Percentiles rank a stretch among this genome's conserved stretches.
Evolutionary conservation across 1,140 invertebrate species (phyloP).

Genomic region (Zaprionus vittiger): DNA sequence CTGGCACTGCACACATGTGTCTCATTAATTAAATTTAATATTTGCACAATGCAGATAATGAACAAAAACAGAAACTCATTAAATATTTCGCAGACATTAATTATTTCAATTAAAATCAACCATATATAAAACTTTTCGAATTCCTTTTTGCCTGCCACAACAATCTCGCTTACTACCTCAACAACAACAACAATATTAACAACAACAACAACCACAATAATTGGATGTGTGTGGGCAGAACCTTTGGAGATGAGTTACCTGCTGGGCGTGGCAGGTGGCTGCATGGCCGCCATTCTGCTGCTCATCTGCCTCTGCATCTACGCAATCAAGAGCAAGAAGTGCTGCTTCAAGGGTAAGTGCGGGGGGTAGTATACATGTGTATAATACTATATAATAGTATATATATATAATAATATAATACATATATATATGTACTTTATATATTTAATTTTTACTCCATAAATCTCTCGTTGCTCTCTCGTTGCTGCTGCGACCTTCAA

Average conservation of each 20-base stretch:
- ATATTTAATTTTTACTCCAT: neutral
- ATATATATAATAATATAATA: neutral
- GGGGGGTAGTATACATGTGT: too few relatives aligned
- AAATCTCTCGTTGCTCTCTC: neutral
- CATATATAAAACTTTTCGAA: constrained; percentile 54
- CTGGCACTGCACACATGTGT: neutral
- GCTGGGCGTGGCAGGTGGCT: constrained; percentile 86
- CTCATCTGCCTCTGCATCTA: constrained; percentile 87
- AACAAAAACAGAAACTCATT: constrained; percentile 32
- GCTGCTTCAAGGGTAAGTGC: constrained; percentile 89
- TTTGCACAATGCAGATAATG: constrained; percentile 24
- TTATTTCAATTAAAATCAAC: constrained; percentile 66
- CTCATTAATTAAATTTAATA: constrained; percentile 40
- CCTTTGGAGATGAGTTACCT: constrained; percentile 88
- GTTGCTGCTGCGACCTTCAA: neutral
- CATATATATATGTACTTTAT: too few relatives aligned
- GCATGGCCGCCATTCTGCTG: constrained; percentile 86
- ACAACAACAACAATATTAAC: constrained; percentile 28
- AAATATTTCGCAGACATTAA: constrained; percentile 36
- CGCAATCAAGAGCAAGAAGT: constrained; percentile 87
- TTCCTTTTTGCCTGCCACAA: constrained; percentile 65
- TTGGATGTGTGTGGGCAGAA: constrained; percentile 85
- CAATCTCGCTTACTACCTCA: constrained; percentile 26
- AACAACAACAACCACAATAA: constrained; percentile 27
- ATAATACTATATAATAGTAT: neutral